These are phyloP conservation scores for Tor tambroides DNA, from an alignment of 2,113 vertebrate species.

Conservation along the genomic window DNA sequence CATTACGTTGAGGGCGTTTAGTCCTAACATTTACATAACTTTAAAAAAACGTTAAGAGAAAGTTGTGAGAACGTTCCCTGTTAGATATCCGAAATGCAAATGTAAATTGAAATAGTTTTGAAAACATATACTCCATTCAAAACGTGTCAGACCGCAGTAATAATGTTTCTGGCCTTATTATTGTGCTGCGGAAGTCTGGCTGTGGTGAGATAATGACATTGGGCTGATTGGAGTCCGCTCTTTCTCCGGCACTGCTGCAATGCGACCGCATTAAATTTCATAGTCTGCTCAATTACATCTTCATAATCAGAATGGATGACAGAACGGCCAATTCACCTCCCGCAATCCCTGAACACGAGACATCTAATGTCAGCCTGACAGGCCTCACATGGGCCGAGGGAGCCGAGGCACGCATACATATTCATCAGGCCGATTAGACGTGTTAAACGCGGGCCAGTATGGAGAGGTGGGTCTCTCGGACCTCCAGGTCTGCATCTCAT, in stretches of 20 bases:
- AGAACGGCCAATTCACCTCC: conserved; percentile 53
- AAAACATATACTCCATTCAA: neutral
- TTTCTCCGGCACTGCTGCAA: conserved; percentile 2
- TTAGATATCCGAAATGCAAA: no score
- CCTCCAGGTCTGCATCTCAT: conserved; percentile 69
- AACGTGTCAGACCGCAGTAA: neutral
- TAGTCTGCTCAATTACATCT: conserved; percentile 58
- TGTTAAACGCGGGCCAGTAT: conserved; percentile 62
- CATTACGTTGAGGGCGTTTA: no score
- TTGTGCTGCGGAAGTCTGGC: neutral
- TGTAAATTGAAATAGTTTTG: no score
- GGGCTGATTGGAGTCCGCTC: conserved; percentile 1
- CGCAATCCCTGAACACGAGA: conserved; percentile 57
- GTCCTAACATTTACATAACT: no score
- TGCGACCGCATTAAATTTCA: conserved; percentile 46
- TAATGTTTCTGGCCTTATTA: neutral
- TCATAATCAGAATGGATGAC: conserved; percentile 74
- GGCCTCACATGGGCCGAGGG: conserved; percentile 62
- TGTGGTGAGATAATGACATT: conserved; percentile 40
- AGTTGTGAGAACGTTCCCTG: no score
- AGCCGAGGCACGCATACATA: conserved; percentile 60
- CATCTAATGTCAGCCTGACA: conserved; percentile 71
- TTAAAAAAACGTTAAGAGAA: no score
- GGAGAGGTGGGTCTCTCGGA: conserved; percentile 61
- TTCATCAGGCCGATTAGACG: conserved; percentile 68